Evolutionary conservation across 2,888 invertebrate genomes (phyloP).

Genomic region (Drosophila recens): DNA sequence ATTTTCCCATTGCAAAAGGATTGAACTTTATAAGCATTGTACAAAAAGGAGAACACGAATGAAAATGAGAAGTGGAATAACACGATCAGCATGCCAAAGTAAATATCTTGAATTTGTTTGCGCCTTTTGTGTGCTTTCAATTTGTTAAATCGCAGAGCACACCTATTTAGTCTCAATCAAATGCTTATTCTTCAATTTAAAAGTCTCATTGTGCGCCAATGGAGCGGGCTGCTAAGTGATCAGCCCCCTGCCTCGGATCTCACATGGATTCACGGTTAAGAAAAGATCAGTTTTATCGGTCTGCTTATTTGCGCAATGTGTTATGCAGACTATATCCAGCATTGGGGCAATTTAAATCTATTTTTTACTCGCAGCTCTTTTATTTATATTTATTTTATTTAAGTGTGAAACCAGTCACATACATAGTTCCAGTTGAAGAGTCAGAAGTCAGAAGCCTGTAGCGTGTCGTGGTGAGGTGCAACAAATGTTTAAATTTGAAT

Average conservation of each 20-base stretch:
- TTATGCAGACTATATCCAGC: conserved; percentile 46
- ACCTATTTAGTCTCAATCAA: conserved; percentile 39
- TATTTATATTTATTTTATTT: conserved; percentile 20
- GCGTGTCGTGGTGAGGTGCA: conserved; percentile 22
- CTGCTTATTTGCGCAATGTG: conserved; percentile 56
- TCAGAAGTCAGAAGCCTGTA: conserved; percentile 29
- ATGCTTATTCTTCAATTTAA: conserved; percentile 73
- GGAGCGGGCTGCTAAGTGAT: conserved; percentile 70
- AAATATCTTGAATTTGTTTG: conserved; percentile 25
- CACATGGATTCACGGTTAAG: conserved; percentile 9
- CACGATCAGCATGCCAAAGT: neutral
- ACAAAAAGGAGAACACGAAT: neutral
- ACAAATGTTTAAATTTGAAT: conserved; percentile 46
- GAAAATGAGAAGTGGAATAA: neutral
- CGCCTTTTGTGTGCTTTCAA: conserved; percentile 25
- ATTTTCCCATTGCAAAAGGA: conserved; percentile 3
- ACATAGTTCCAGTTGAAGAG: conserved; percentile 12
- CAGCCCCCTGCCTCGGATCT: conserved; percentile 43
- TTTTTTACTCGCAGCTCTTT: neutral
- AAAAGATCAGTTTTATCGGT: conserved; percentile 50
- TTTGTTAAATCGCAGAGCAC: conserved; percentile 40
- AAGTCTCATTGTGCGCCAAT: conserved; percentile 65
- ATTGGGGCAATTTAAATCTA: conserved; percentile 30
- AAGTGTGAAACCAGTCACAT: conserved; percentile 43
- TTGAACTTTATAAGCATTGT: neutral